Base-by-base conservation (phyloP, 2,888 invertebrate species). In the Xestia ashworthii region DNA sequence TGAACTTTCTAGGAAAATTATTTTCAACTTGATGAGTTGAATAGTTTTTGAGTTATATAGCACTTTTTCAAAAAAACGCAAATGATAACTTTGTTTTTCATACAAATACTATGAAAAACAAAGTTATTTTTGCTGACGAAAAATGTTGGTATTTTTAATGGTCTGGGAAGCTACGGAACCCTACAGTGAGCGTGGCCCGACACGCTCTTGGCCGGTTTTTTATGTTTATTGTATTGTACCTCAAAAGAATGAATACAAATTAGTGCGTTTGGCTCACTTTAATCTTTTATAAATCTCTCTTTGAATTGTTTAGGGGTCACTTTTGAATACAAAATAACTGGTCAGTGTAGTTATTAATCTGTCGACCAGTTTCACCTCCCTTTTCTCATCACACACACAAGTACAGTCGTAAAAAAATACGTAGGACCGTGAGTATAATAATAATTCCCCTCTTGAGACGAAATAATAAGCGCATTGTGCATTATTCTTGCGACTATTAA, bases 401-500 rank as follows among this genome's bases (percentile, higher is more conserved):
- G 81, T 83, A 87, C 81, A 75, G 32, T 82, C 75, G 68, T 77
- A 82, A 82, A 78, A 74, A 83, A 77, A 84, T 79, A 70, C 58
- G 44, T 74, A 66, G 4, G 11, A 46, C 19, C 22, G 48, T 41
- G 62, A 8, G 48, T 62, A 70, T 55, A 81, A 87, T 81, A 76
- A 80, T 74, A 78, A 82, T 77, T 83, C 85, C 88, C 88, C 85
- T 72, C 81, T 77, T 71, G 85, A 74, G 78, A 78, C 76, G 85
- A 79, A 82, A 88, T 85, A 91, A 90, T 90, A 90, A 89, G 87
- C 84, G 90, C 87, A 88, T 90, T 90, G 89, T 88, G 86, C 88
- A 91, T 90, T 92, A 91, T 89, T 89, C 84, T 81, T 83, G 77
- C 87, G 87, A 87, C 89, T 90, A 92, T 93, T 92, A 93, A 90